phyloP scores from a whole-genome alignment of 1,140 invertebrate genomes.

The Procambarus clarkii region DNA sequence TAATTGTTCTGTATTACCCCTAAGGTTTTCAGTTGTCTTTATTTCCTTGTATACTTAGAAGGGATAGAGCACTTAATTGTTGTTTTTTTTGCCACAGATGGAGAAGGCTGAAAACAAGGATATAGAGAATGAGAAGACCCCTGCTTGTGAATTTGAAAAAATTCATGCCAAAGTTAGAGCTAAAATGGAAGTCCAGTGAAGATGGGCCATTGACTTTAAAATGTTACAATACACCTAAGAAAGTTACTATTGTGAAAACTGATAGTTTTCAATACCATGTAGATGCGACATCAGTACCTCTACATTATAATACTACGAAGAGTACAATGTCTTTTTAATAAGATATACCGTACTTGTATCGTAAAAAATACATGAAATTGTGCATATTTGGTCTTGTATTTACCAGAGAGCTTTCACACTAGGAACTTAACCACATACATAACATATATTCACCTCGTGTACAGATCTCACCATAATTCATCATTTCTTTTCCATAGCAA shows the following conservation, averaged over 20 bases:
- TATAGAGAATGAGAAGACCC: conserved; percentile 72
- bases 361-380: background rate
- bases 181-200: conserved; percentile 64
- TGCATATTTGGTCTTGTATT: conserved; percentile 29
- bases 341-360: background rate
- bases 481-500: conserved; percentile 3
- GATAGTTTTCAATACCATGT: background rate
- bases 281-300: background rate
- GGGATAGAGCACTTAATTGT: background rate
- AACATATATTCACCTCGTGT: conserved; percentile 46
- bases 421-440: conserved; percentile 45
- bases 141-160: conserved; percentile 74
- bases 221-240: background rate
- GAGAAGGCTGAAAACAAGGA: conserved; percentile 52
- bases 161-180: conserved; percentile 77
- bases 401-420: conserved; percentile 64
- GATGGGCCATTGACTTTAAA: background rate
- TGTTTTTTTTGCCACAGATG: conserved; percentile 16
- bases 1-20: too few relatives aligned
- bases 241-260: conserved; percentile 5
- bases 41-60: background rate
- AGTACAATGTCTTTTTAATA: background rate
- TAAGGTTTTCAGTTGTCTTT: background rate
- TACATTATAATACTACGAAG: background rate
- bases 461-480: conserved; percentile 54